A percentile compares a stretch with the other conserved stretches of the same genome.
Evolutionary conservation across 2,888 invertebrate species (phyloP).

Genomic region (Lycocerus yunnanus): DNA sequence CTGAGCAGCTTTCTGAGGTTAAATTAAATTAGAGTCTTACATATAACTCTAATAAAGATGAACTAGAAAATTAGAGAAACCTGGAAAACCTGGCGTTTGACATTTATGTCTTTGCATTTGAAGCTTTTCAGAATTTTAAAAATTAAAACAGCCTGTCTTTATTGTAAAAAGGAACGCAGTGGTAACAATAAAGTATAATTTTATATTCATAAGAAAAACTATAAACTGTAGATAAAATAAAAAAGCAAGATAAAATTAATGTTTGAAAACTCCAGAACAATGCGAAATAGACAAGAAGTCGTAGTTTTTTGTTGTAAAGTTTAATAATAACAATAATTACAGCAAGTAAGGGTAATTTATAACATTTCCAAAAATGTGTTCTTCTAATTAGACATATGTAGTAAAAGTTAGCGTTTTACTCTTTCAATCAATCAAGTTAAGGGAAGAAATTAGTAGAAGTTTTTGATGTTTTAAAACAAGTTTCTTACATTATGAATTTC

Average conservation of each 20-base stretch:
- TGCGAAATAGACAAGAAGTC: neutral
- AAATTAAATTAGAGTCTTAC: neutral
- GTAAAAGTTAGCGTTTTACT: neutral
- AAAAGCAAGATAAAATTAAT: neutral
- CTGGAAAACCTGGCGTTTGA: neutral
- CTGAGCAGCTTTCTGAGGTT: neutral
- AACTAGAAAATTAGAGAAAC: neutral
- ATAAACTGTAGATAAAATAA: neutral
- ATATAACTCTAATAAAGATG: neutral
- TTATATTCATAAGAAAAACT: neutral
- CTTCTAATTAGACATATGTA: neutral
- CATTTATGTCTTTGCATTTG: neutral
- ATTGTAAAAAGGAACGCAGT: neutral
- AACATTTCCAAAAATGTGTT: neutral
- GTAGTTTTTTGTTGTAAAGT: neutral
- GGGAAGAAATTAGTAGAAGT: neutral
- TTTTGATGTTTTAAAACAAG: neutral
- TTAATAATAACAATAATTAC: neutral
- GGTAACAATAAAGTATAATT: neutral
- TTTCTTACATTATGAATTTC: too few relatives aligned
- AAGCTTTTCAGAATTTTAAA: neutral
- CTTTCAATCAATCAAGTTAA: too few relatives aligned
- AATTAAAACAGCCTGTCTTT: neutral
- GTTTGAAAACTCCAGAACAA: neutral
- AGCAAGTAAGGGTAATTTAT: neutral